These are phyloP conservation scores for Ophion obscuratus DNA, from an alignment of 2,888 invertebrate species.

Conservation along the genomic window DNA sequence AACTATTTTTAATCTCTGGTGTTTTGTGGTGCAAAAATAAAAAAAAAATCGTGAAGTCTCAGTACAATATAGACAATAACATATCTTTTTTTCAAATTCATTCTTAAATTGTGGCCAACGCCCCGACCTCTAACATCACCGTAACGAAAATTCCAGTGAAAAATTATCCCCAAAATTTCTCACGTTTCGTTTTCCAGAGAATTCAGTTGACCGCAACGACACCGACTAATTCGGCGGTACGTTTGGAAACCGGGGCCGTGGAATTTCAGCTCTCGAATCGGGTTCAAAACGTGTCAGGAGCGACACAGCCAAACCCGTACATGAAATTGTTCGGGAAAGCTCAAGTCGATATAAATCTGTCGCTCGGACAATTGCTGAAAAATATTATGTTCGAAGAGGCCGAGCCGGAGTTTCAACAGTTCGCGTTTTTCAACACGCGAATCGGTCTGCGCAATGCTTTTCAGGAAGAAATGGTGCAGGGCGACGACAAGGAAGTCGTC, in stretches of 20 bases:
- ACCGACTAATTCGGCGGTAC: conserved; percentile 97
- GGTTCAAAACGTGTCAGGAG: conserved; percentile 92
- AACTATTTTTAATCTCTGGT: too few relatives aligned
- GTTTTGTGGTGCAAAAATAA: too few relatives aligned
- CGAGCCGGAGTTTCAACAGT: conserved; percentile 98
- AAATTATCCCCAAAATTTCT: neutral
- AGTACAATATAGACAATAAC: too few relatives aligned
- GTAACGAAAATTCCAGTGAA: too few relatives aligned
- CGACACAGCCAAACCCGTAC: conserved; percentile 86
- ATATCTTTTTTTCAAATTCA: too few relatives aligned
- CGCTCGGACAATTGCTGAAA: conserved; percentile 96
- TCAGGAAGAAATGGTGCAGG: conserved; percentile 95
- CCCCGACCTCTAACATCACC: too few relatives aligned
- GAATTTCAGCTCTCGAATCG: conserved; percentile 97
- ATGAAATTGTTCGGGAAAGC: conserved; percentile 92
- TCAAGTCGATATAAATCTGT: conserved; percentile 96
- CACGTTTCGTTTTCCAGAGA: conserved; percentile 85
- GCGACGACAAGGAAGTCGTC: conserved; percentile 93
- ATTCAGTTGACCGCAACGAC: conserved; percentile 99
- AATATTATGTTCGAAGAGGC: conserved; percentile 99
- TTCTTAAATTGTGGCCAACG: too few relatives aligned
- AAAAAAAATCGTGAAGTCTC: too few relatives aligned
- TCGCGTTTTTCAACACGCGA: conserved; percentile 98
- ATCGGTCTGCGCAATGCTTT: conserved; percentile 93
- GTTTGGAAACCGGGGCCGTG: conserved; percentile 97